Conservation (phyloP, 2,888 invertebrate genomes). For the Liopterus haemorrhoidalis region DNA sequence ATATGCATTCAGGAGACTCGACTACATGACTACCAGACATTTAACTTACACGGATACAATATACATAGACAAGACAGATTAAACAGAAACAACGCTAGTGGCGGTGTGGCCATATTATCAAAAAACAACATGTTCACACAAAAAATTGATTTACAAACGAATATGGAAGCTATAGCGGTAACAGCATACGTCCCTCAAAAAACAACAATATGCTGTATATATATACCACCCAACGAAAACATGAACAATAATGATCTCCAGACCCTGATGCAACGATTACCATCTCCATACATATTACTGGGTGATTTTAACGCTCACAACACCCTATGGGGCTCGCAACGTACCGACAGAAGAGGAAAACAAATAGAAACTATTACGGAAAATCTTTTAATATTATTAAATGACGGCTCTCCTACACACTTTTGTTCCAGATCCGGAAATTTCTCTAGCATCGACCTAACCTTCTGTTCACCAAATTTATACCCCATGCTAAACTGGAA, state of each 20-base stretch:
- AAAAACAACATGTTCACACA: too few relatives aligned
- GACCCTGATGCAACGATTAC: constrained; percentile 27
- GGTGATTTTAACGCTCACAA: constrained; percentile 33
- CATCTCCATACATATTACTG: constrained; percentile 29
- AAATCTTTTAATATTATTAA: constrained; percentile 19
- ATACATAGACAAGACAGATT: too few relatives aligned
- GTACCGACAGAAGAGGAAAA: constrained; percentile 26
- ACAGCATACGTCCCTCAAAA: too few relatives aligned
- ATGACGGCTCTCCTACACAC: constrained; percentile 21
- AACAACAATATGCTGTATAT: too few relatives aligned
- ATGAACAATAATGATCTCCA: constrained; percentile 11
- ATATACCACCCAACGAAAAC: constrained; percentile 19
- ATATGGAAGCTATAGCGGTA: too few relatives aligned
- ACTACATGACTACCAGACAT: too few relatives aligned
- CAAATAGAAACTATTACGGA: constrained; percentile 26
- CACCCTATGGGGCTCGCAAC: constrained; percentile 25
- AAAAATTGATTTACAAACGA: too few relatives aligned
- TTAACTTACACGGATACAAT: too few relatives aligned
- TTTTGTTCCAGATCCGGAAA: constrained; percentile 23
- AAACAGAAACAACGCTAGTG: too few relatives aligned
- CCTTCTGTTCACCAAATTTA: constrained; percentile 19
- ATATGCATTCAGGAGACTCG: too few relatives aligned
- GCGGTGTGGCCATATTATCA: too few relatives aligned
- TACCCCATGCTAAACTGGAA: constrained; percentile 18
- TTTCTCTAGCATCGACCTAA: constrained; percentile 25